phyloP scores from a whole-genome alignment of 2,797 vertebrate species.

The Phrynocephalus forsythii region DNA sequence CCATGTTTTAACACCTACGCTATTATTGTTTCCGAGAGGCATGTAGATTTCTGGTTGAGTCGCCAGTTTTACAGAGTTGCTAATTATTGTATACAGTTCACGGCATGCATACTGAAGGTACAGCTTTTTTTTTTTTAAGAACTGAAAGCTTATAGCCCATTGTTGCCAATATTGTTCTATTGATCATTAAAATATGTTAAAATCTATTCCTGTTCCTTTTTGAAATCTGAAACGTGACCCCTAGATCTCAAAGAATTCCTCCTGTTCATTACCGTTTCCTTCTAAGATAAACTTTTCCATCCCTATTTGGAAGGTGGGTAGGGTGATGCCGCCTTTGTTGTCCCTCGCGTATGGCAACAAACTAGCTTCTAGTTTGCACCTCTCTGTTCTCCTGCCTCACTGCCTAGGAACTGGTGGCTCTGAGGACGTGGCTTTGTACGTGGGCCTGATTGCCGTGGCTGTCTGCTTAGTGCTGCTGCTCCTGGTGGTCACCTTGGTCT shows the following conservation, averaged over 20 bases:
- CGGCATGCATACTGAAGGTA: background rate
- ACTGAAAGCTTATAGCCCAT: background rate
- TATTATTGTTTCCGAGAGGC: background rate
- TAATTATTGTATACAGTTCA: background rate
- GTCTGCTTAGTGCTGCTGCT: slow-evolving; percentile 93
- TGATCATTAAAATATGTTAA: background rate
- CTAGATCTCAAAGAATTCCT: background rate
- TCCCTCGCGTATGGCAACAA: no score
- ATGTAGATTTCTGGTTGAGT: background rate
- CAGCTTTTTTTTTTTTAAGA: background rate
- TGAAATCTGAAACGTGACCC: background rate
- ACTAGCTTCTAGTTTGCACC: background rate
- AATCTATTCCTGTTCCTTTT: no score
- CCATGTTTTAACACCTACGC: background rate
- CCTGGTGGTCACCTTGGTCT: slow-evolving; percentile 91
- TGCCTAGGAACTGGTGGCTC: slow-evolving; percentile 83
- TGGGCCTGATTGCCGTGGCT: slow-evolving; percentile 93
- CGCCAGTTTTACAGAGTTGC: background rate
- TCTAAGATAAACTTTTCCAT: background rate
- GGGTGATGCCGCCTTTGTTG: background rate
- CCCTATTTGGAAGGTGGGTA: no score
- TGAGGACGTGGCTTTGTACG: slow-evolving; percentile 94
- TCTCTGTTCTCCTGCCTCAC: slow-evolving; percentile 24
- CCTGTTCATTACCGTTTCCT: background rate
- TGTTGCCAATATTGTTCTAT: background rate